Percentiles rank a stretch among this genome's conserved stretches.
These are phyloP conservation scores for Siderastrea siderea DNA, from an alignment of 92 coral and sea anemone genomes.

Conservation along the genomic window DNA sequence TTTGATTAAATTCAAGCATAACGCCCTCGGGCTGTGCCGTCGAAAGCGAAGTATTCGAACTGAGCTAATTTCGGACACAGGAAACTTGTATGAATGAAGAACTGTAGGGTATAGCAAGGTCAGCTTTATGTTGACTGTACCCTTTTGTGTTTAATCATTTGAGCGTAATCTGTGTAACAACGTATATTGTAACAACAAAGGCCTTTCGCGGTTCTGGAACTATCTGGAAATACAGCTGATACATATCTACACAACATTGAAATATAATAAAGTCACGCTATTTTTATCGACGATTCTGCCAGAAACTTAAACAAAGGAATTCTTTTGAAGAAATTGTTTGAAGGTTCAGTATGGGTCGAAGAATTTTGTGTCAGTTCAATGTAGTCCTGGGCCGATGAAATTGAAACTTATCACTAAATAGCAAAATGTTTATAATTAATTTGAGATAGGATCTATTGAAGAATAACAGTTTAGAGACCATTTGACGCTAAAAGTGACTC, in stretches of 20 bases:
- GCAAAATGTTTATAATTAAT: too few species aligned
- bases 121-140: neutral
- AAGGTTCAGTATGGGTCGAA: too few species aligned
- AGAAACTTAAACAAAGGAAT: too few species aligned
- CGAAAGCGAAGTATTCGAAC: neutral
- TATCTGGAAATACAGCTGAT: neutral
- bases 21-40: neutral
- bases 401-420: too few species aligned
- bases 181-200: neutral
- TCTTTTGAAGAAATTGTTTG: too few species aligned
- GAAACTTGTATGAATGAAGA: neutral
- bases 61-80: constrained; percentile 1
- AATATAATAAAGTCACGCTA: too few species aligned
- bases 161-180: neutral
- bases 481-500: too few species aligned
- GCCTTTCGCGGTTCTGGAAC: neutral
- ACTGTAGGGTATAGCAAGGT: neutral
- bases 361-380: too few species aligned
- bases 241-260: neutral
- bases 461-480: too few species aligned
- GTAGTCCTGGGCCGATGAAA: too few species aligned
- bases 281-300: too few species aligned
- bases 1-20: neutral
- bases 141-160: neutral
- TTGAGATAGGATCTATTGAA: too few species aligned